phyloP scores from a whole-genome alignment of 2,797 vertebrate species.

The Gadopsis marmoratus region DNA sequence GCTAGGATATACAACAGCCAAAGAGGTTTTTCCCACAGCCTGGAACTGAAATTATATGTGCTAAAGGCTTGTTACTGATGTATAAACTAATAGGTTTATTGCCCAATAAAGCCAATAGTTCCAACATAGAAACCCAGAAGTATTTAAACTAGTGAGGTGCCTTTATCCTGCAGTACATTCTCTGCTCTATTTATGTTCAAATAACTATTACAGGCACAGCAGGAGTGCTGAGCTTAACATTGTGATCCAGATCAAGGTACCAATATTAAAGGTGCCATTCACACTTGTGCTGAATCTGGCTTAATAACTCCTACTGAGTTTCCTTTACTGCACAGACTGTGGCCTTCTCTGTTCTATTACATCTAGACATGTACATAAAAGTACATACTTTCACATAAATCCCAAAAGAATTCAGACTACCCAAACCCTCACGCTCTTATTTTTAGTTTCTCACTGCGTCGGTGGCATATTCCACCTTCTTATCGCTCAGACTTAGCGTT shows the following conservation, averaged over 20 bases:
- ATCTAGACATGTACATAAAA: slow-evolving; percentile 23
- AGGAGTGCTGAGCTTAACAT: slow-evolving; percentile 58
- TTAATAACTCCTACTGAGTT: slow-evolving; percentile 47
- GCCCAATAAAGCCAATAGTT: not conserved
- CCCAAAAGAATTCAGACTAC: slow-evolving; percentile 37
- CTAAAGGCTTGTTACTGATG: not conserved
- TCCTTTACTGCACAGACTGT: slow-evolving; percentile 47
- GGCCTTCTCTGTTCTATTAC: slow-evolving; percentile 38
- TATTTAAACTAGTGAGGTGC: not conserved
- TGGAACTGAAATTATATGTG: not conserved
- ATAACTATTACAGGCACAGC: slow-evolving; percentile 50
- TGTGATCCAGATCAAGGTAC: slow-evolving; percentile 53
- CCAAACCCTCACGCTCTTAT: slow-evolving; percentile 48
- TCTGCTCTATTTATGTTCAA: slow-evolving; percentile 39
- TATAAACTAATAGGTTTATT: not conserved
- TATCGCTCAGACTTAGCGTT: slow-evolving; percentile 44
- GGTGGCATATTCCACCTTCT: slow-evolving; percentile 62
- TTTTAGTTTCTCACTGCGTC: slow-evolving; percentile 60
- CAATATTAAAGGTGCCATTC: slow-evolving; percentile 60
- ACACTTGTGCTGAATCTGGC: slow-evolving; percentile 39
- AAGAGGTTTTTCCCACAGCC: not conserved
- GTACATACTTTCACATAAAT: slow-evolving; percentile 32
- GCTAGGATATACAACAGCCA: not conserved
- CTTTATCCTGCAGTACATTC: not conserved
- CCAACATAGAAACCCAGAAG: not conserved